Base-by-base conservation (phyloP, 2,797 vertebrate genomes). In the Dallia pectoralis region DNA sequence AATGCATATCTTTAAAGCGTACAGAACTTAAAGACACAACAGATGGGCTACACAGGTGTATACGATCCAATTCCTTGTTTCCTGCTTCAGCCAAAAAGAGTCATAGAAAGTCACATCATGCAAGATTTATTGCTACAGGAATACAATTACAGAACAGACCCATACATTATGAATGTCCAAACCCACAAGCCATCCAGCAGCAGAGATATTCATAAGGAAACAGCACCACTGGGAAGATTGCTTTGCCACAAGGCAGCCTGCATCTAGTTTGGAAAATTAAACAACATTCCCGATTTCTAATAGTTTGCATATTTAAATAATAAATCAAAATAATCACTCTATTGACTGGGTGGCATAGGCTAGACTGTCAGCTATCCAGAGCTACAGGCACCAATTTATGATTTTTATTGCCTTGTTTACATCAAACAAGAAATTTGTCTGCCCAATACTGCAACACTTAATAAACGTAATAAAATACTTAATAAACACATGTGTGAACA, bases 111-210 rank as follows among this genome's bases (percentile, higher is more conserved):
- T 22, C 53, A 59, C 11, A 27, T 25, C 53, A 27, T 59, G 53
- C 22, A 4, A 11, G 53, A 27, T 59, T 59, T 27, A 27, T 59
- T 59, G 22, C 53, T 59, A 59, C 53, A 27, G 53, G 53, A 59
- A 59, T 59, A 59, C 40, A 59, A 59, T 59, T 59, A 59, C n/a
- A 59, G 53, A 59, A 59, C 53, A 59, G 53, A 59, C 53, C 53
- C 53, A 59, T 59, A 59, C 53, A 59, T 59, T 59, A 59, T 59
- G 22, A 59, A 59, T 25, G 53, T 59, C 53, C 53, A 59, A 25
- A 59, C 53, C 53, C 53, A 59, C 53, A 56, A 56, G n/a, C 22
- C 53, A 5, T 56, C 53, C 11, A 56, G n/a, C 9, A n/a, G 22
- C 53, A 56, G 53, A 18, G 48, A 25, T 56, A 12, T 56, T 56